Evolutionary conservation across 2,888 invertebrate genomes (phyloP), one percentile per base, ranked within the genome.

Genomic region (Sipunculus nudus): DNA sequence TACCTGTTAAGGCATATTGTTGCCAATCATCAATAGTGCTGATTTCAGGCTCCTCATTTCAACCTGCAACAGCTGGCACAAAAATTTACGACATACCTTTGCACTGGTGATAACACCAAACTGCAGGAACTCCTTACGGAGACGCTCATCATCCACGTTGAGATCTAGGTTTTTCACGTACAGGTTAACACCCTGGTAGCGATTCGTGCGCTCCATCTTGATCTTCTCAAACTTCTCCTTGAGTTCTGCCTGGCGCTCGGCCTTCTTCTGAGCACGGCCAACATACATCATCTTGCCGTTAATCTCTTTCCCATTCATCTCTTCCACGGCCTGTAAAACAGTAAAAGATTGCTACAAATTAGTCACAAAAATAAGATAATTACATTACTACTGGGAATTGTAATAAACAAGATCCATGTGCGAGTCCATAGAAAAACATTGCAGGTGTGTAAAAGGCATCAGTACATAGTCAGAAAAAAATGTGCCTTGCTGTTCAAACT

Each of bases 91-190:
- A 29, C 47, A 4, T 13, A 91, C 93, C 89, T 98, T 98, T 19
- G 98, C 98, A 67, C 96, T 96, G 53, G 98, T 98, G 70, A 99
- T 99, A 19, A 95, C 96, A 56, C 99, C 99, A 84, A 94, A 99
- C 55, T 91, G 89, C 61, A 93, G 89, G 86, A 99, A 99, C 85
- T 96, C 96, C 79, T 95, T 93, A 50, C 96, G 90, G 55, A 99
- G 88, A 71, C 92, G 89, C 81, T 98, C 97, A 85, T 99, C 99
- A 85, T 97, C 96, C 80, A 99, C 95, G 28, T 92, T 92, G 78
- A 99, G 98, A 84, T 99, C 99, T 75, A 99, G 86, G 85, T 99
- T 99, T 85, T 99, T 99, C 0, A 99, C 98, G 84, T 99, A 99
- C 74, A 99, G 88, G 85, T 99, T 99, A 4, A 99, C 97, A 56